phyloP scores from a whole-genome alignment of 2,113 vertebrate species.

The Opisthocomus hoazin region DNA sequence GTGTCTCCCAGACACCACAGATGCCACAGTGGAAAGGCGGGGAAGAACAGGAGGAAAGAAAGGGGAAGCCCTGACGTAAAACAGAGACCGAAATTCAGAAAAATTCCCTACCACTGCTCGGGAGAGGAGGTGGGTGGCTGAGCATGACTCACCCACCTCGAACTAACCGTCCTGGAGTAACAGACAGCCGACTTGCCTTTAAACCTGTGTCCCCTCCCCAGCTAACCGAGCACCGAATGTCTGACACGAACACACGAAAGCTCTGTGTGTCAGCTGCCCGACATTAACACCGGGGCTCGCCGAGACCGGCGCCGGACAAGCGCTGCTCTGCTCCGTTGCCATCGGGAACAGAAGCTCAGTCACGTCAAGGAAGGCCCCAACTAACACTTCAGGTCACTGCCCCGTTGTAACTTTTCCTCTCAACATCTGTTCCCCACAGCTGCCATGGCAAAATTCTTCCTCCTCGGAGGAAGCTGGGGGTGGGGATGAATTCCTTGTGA shows the following conservation, averaged over 20 bases:
- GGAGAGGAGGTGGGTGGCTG: neutral
- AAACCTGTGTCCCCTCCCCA: neutral
- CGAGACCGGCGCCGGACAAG: neutral
- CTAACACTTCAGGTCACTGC: constrained; percentile 19
- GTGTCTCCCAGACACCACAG: neutral
- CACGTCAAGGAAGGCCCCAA: neutral
- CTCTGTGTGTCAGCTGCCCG: neutral
- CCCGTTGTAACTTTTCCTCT: neutral
- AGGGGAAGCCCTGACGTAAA: neutral
- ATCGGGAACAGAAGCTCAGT: neutral
- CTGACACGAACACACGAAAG: neutral
- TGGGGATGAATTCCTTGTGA: constrained; percentile 23
- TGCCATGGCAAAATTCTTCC: constrained; percentile 25
- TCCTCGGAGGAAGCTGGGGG: constrained; percentile 35
- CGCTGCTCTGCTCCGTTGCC: neutral
- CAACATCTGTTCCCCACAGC: constrained; percentile 53
- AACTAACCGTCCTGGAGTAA: neutral
- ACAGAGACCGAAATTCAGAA: neutral
- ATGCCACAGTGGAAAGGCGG: neutral
- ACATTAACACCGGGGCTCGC: neutral
- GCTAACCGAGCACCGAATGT: neutral
- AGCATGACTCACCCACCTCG: neutral
- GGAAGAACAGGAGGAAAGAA: neutral
- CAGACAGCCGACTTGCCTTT: neutral
- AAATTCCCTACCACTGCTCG: neutral